These are phyloP conservation scores for Peromyscus aztecus DNA, from an alignment of 2,797 vertebrate genomes.

Conservation along the genomic window DNA sequence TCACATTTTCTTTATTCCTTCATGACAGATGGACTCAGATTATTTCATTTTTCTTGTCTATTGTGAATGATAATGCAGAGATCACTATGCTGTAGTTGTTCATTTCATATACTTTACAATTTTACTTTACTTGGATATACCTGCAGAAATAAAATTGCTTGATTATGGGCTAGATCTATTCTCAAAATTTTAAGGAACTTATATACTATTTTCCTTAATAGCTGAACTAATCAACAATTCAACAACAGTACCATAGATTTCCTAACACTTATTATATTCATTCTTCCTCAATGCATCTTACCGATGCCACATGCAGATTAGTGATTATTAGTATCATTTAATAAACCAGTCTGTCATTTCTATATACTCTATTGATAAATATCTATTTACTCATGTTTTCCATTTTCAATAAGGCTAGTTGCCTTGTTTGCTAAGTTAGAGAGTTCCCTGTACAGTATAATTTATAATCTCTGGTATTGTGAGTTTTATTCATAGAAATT, in stretches of 20 bases:
- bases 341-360: not conserved
- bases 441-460: not conserved
- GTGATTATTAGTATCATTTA: not conserved
- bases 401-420: not conserved
- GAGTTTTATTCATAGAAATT: not conserved
- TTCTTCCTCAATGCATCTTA: not conserved
- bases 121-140: not conserved
- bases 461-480: not conserved
- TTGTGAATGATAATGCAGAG: not conserved
- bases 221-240: rapidly evolving
- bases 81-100: no score
- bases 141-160: not conserved
- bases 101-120: not conserved
- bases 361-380: not conserved
- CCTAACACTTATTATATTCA: not conserved
- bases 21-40: rapidly evolving
- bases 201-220: not conserved
- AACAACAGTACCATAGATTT: rapidly evolving
- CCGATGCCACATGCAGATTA: not conserved
- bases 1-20: not conserved
- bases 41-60: not conserved
- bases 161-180: no score
- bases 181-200: not conserved
- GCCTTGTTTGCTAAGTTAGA: not conserved
- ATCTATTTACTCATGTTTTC: not conserved